Base-by-base conservation (phyloP, 2,888 invertebrate species). In the Lycia hirtaria region DNA sequence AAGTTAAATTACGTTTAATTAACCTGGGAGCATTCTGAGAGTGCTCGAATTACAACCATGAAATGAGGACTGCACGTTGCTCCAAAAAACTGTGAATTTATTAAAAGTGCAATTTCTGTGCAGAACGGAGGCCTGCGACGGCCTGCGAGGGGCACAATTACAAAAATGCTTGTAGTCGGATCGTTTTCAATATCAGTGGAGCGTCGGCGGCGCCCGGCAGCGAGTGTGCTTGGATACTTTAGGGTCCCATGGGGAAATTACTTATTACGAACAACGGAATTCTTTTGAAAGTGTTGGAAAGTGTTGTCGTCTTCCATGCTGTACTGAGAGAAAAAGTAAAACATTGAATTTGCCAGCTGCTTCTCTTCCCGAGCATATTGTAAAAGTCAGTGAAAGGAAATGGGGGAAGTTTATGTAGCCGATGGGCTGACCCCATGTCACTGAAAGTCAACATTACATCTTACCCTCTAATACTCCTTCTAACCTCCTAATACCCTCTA, bases 171-270 rank as follows among this genome's bases (percentile, higher is more conserved):
- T 73, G 73, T 72, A 66, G 72, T 58, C 64, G 64, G 63, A 63
- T 73, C 70, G 73, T 71, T 74, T 76, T 76, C 72, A 77, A 77
- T 76, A 76, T 72, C 72, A 70, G 65, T 65, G 67, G 67, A 71
- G 73, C 68, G 65, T 51, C 55, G 60, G 28, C 40, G 58, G n/a
- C n/a, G n/a, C n/a, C n/a, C 68, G 65, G 53, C 55, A 58, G 28
- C 40, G 58, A 49, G 60, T 62, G 56, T 41, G 57, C 57, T 67
- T 66, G 63, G 64, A 55, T 67, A 62, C 57, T 72, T 60, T 61
- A 45, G 63, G 51, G 49, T 55, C 51, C 61, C 54, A 22, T 56
- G 4, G n/a, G 15, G 4, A 17, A 5, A 15, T 3, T 10, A 2
- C 17, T 5, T 9, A 9, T 4, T 3, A 35, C 6, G 1, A 35